Base-by-base conservation (phyloP, 1,140 invertebrate species). In the Lepidurus apus region DNA sequence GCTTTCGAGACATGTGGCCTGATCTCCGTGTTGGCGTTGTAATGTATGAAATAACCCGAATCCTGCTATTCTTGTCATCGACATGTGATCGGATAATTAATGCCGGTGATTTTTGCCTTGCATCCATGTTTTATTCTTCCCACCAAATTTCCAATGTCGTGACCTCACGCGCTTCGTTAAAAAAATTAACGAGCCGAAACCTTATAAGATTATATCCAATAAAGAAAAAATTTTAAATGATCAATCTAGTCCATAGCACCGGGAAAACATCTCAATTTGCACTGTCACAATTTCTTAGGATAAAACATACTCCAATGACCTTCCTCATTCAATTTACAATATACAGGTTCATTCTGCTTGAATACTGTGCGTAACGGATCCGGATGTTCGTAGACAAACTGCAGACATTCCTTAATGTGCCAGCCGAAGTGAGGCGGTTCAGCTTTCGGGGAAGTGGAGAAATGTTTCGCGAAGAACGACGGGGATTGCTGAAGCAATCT, bases 381-480 rank as follows among this genome's bases (percentile, higher is more conserved):
- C 26, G 81, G 79, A 45, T 81, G 78, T 10, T 80, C 77, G 13
- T 79, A 79, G 43, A 82, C 79, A n/a, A 82, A 77, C 42, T 80
- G 42, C 76, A 82, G 81, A 21, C 81, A 78, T 75, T 79, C 74
- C 3, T 80, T 75, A 74, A 82, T 77, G 34, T 81, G 78, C 34
- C 78, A 44, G 53, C 79, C 79, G 73, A 82, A 82, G n/a, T 76
- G 78, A 1, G 81, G 81, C 7, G 82, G 82, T 74, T 82, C 82
- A 21, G 81, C 82, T 42, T 77, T 75, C 1, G 82, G 82, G 43
- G 82, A 82, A 11, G 82, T 82, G 10, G 82, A 82, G 75, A 82
- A 82, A n/a, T 82, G 79, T 42, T 76, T 79, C 8, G 81, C 73
- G 21, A 82, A 78, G 24, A 80, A 75, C 6, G 81, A 74, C 73